Evolutionary conservation across 2,113 vertebrate genomes (phyloP).

Genomic region (Oxyruncus cristatus): DNA sequence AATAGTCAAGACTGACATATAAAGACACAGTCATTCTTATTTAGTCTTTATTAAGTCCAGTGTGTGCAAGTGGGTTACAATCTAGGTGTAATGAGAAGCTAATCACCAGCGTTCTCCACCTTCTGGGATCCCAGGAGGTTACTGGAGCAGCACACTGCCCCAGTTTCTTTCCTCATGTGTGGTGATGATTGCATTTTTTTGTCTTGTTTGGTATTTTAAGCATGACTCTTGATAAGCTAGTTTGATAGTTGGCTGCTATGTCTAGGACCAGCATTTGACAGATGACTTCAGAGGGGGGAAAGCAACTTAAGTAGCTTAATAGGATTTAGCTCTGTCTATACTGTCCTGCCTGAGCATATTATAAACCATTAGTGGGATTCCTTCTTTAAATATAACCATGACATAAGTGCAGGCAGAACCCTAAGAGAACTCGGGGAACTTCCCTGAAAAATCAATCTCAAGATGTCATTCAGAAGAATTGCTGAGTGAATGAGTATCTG

Average conservation of each 20-base stretch:
- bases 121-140: constrained; percentile 22
- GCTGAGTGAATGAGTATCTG: background rate
- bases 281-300: constrained; percentile 37
- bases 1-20: background rate
- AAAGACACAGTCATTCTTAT: background rate
- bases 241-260: background rate
- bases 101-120: background rate
- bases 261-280: background rate
- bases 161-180: background rate
- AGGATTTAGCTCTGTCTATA: constrained; percentile 43
- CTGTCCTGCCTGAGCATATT: background rate
- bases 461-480: background rate
- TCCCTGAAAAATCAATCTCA: constrained; percentile 24
- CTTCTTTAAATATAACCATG: constrained; percentile 41
- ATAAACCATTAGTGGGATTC: constrained; percentile 49
- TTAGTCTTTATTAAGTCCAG: background rate
- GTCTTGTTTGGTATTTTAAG: constrained; percentile 16
- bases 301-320: constrained; percentile 57
- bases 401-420: constrained; percentile 13
- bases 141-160: constrained; percentile 40
- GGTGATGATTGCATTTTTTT: background rate
- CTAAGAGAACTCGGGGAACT: background rate
- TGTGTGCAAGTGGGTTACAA: background rate
- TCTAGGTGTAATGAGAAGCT: constrained; percentile 5
- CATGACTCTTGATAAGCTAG: background rate